A percentile compares a stretch with the other conserved stretches of the same genome.
phyloP scores from a whole-genome alignment of 2,797 vertebrate species.

The Pseudocheirus occidentalis region DNA sequence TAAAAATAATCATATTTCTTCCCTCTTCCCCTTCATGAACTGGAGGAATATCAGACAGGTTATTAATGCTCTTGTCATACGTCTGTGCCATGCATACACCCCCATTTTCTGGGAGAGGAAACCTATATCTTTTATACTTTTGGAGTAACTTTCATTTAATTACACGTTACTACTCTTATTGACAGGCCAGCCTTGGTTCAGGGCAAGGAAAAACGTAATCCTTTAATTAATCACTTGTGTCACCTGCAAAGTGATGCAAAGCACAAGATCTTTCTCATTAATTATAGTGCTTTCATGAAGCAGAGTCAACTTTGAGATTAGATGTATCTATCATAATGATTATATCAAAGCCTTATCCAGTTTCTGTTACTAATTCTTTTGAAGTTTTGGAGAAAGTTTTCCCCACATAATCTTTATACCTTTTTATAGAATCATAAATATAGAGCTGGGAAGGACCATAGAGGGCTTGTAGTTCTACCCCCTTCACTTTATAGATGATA shows the following conservation, averaged over 20 bases:
- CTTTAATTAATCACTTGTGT: constrained; percentile 42
- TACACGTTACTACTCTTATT: neutral
- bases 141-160: neutral
- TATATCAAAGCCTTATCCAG: constrained; percentile 14
- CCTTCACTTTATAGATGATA: neutral
- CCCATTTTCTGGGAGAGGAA: neutral
- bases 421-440: constrained; percentile 19
- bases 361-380: constrained; percentile 36
- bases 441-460: neutral
- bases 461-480: neutral
- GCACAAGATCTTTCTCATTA: constrained; percentile 45
- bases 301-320: constrained; percentile 14
- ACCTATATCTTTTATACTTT: neutral
- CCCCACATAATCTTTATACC: neutral
- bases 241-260: constrained; percentile 25
- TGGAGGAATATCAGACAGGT: neutral
- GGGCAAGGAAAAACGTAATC: constrained; percentile 50
- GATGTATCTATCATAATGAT: constrained; percentile 20
- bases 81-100: neutral
- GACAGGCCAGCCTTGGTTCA: constrained; percentile 12
- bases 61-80: neutral
- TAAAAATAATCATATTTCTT: neutral
- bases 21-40: neutral
- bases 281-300: constrained; percentile 50
- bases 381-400: constrained; percentile 38